Evolutionary conservation across 2,797 vertebrate genomes (phyloP).

Genomic region (Tokudaia tokunoshimensis): DNA sequence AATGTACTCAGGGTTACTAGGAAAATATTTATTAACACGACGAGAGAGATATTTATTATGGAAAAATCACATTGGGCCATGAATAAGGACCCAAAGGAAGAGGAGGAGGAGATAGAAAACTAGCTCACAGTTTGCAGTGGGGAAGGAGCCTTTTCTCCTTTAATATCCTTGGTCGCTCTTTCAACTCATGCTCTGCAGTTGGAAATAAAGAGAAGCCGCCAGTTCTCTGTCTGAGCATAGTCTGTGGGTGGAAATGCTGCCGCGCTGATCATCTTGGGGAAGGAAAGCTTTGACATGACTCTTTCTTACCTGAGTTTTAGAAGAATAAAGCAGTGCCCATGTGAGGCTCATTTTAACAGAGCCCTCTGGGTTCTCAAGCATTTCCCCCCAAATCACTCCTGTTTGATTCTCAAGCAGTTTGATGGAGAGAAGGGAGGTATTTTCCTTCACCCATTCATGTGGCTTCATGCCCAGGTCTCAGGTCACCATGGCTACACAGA

Average conservation of each 20-base stretch:
- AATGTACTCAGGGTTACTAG: conserved; percentile 55
- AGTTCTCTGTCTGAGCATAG: conserved; percentile 36
- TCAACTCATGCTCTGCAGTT: conserved; percentile 65
- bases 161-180: conserved; percentile 64
- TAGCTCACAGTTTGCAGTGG: conserved; percentile 39
- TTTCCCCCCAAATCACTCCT: conserved; percentile 73
- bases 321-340: conserved; percentile 78
- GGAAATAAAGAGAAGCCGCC: conserved; percentile 61
- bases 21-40: conserved; percentile 70
- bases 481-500: conserved; percentile 45
- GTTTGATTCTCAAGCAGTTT: conserved; percentile 80
- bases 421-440: conserved; percentile 69
- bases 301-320: conserved; percentile 75
- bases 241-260: conserved; percentile 28
- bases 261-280: conserved; percentile 27
- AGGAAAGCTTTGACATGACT: conserved; percentile 57
- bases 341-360: conserved; percentile 78
- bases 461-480: conserved; percentile 68
- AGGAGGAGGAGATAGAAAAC: conserved; percentile 50
- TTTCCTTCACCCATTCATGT: conserved; percentile 74
- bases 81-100: conserved; percentile 4
- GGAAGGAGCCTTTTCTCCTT: conserved; percentile 30
- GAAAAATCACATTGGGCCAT: conserved; percentile 46
- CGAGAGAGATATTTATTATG: conserved; percentile 65
- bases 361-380: conserved; percentile 79